Evolutionary conservation across 2,888 invertebrate genomes (phyloP), one percentile per base, ranked within the genome.

Genomic region (Cerastoderma edule): DNA sequence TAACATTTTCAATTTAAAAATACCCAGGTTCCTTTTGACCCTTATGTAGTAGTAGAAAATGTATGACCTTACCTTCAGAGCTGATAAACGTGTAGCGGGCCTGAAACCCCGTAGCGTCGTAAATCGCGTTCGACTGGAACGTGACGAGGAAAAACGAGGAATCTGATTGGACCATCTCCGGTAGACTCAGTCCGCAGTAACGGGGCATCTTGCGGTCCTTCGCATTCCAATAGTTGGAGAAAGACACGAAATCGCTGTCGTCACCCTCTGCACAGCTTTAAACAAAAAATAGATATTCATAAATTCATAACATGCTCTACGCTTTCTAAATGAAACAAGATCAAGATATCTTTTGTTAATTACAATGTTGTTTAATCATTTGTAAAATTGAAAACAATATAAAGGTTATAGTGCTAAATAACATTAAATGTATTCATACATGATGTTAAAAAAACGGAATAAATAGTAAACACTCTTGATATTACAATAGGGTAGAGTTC

Each of bases 181-280:
- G 75, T 24, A 69, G 53, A 35, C 77, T 77, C 28, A 72, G 77
- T 8, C 98, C 98, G 92, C 99, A 99, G 92, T 97, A 96, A 89
- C 97, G 95, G 63, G 96, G 95, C 93, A 96, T 97, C 93, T 97
- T 97, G 89, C 96, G 95, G 93, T 99, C 99, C 85, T 96, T 95
- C 80, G 96, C 95, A 94, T 84, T 84, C 46, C 96, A 95, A 92
- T 96, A 97, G 94, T 99, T 99, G 60, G 98, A 98, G 93, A 99
- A 98, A 93, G 98, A 97, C 67, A 99, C 96, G 93, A 96, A 98
- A 93, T 99, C 99, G 90, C 98, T 98, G 54, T 97, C 97, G 1
- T 98, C 96, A 60, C 95, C 95, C 73, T 96, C 96, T 89, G 97
- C 96, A 92, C 99, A 99, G 83, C 98, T 99, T 94, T 78, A n/a